phyloP scores from a whole-genome alignment of 2,797 vertebrate genomes.

The Chiloscyllium punctatum region DNA sequence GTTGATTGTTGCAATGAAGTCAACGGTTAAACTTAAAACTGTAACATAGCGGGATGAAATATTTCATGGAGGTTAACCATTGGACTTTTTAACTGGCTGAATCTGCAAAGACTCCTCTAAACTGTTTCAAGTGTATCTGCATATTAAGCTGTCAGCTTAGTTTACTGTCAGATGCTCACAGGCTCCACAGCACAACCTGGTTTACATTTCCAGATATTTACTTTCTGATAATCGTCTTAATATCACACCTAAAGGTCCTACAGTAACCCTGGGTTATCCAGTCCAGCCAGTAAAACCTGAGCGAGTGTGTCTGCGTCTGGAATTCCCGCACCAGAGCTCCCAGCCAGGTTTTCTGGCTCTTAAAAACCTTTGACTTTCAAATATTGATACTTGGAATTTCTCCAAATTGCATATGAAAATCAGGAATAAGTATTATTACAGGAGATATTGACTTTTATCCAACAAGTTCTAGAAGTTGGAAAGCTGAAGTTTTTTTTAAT shows the following conservation, averaged over 20 bases:
- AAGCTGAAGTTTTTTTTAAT: not conserved
- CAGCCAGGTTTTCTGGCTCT: not conserved
- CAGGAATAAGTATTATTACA: not conserved
- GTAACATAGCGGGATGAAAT: not conserved
- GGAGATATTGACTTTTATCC: not conserved
- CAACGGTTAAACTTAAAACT: not conserved
- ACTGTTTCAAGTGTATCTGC: not conserved
- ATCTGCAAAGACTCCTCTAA: not conserved
- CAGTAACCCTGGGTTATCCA: not conserved
- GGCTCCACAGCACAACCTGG: not conserved
- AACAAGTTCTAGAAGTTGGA: not conserved
- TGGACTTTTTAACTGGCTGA: not conserved
- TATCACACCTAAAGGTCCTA: slow-evolving; percentile 16
- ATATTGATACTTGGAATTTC: not conserved
- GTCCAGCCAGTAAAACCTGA: not conserved
- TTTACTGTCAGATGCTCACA: not conserved
- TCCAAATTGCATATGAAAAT: not conserved
- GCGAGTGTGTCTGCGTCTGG: not conserved
- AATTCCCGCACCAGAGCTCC: not conserved
- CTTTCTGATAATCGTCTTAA: slow-evolving; percentile 3
- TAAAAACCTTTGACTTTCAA: slow-evolving; percentile 15
- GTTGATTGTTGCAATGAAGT: not conserved
- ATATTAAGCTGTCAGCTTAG: slow-evolving; percentile 3
- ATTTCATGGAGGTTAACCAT: not conserved
- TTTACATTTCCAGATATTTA: not conserved